These are phyloP conservation scores for Aphelocoma californica DNA, from an alignment of 2,797 vertebrate species.

Conservation along the genomic window DNA sequence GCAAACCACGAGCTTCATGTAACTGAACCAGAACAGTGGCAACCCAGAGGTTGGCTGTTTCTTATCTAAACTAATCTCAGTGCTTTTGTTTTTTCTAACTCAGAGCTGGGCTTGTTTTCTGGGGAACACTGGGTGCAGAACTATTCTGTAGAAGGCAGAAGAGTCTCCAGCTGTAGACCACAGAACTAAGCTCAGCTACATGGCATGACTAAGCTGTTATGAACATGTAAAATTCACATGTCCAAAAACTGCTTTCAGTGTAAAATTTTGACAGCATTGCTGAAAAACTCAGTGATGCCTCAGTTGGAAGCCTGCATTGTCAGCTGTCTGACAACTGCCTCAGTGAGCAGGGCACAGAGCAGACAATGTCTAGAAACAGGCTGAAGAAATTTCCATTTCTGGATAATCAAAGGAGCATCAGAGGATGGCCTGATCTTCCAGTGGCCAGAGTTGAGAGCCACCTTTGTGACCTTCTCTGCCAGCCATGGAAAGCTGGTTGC, in stretches of 20 bases:
- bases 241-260: background rate
- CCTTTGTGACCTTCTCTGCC: background rate
- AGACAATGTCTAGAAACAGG: background rate
- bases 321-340: background rate
- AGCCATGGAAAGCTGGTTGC: background rate
- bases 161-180: background rate
- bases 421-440: background rate
- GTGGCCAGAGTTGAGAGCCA: background rate
- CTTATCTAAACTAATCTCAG: background rate
- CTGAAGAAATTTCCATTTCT: background rate
- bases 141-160: background rate
- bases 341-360: background rate
- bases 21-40: background rate
- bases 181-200: background rate
- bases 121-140: background rate
- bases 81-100: background rate
- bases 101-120: background rate
- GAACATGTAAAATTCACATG: fast-evolving
- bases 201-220: background rate
- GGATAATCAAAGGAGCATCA: background rate
- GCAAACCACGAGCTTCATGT: background rate
- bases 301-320: background rate
- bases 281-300: background rate
- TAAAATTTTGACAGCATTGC: background rate
- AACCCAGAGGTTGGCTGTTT: background rate